Evolutionary conservation across 64 coral and sea anemone genomes (phyloP).

Genomic region (Exaiptasia diaphana): DNA sequence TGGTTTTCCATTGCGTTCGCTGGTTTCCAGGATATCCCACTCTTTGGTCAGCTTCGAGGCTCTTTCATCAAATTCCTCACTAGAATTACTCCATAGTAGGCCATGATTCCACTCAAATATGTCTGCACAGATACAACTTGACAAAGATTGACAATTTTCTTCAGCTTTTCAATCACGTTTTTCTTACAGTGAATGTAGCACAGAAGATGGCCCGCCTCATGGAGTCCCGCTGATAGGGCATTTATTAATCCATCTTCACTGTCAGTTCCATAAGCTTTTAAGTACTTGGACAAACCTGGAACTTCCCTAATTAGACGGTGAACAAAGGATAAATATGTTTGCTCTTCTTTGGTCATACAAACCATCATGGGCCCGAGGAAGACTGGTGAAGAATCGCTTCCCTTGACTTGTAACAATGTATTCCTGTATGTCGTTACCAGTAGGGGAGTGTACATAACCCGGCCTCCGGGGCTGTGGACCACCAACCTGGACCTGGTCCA

Average conservation of each 20-base stretch:
- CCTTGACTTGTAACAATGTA: conserved; percentile 36
- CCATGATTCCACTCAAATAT: neutral
- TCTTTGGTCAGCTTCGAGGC: neutral
- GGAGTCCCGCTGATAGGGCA: conserved; percentile 1
- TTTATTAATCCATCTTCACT: neutral
- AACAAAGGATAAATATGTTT: neutral
- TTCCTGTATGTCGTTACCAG: conserved; percentile 63
- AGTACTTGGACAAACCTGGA: neutral
- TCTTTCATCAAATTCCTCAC: conserved; percentile 5
- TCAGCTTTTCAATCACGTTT: neutral
- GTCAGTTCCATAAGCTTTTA: neutral
- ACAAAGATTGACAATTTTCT: neutral
- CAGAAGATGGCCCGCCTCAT: neutral
- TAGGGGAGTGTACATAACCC: too few species aligned
- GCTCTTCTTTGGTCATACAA: conserved; percentile 37
- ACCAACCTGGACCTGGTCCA: too few species aligned
- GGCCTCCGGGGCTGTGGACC: too few species aligned
- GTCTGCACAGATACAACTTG: conserved; percentile 5
- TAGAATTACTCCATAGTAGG: conserved; percentile 2
- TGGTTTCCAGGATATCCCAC: conserved; percentile 6
- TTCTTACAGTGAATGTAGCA: conserved; percentile 13
- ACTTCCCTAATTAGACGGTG: conserved; percentile 2
- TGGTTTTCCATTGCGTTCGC: neutral
- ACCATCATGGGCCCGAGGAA: conserved; percentile 12
- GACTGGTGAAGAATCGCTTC: neutral